Conservation (phyloP, 2,888 invertebrate species). For the Plutella xylostella region DNA sequence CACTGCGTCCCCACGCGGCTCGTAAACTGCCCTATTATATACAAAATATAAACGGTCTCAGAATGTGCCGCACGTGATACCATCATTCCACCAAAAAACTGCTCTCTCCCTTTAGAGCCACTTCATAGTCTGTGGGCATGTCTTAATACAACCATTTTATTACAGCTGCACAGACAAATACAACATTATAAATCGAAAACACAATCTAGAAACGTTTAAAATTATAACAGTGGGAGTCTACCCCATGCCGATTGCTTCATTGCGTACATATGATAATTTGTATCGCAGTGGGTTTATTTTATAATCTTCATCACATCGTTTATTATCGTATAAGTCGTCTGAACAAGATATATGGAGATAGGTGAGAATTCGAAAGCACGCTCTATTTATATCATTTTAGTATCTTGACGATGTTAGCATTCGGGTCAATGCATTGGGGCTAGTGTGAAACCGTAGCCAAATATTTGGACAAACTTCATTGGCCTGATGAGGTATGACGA, state of each 20-base stretch:
- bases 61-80: not conserved
- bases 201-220: slow-evolving; percentile 5
- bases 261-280: slow-evolving; percentile 13
- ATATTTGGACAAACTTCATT: not conserved
- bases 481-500: slow-evolving; percentile 30
- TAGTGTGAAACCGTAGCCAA: not conserved
- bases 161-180: not conserved
- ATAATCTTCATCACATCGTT: slow-evolving; percentile 14
- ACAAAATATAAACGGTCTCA: not conserved
- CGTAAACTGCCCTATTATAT: not conserved
- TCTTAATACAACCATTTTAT: not conserved
- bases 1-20: not conserved
- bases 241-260: slow-evolving; percentile 18
- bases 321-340: not conserved
- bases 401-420: not conserved
- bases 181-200: not conserved
- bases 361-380: no score
- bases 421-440: not conserved
- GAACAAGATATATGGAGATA: no score
- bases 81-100: not conserved
- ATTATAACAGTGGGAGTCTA: slow-evolving; percentile 24
- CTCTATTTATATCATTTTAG: no score
- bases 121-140: not conserved
- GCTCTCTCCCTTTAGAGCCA: not conserved
- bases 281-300: slow-evolving; percentile 14